Base-by-base conservation (phyloP, 2,113 vertebrate species). In the Casuarius casuarius region DNA sequence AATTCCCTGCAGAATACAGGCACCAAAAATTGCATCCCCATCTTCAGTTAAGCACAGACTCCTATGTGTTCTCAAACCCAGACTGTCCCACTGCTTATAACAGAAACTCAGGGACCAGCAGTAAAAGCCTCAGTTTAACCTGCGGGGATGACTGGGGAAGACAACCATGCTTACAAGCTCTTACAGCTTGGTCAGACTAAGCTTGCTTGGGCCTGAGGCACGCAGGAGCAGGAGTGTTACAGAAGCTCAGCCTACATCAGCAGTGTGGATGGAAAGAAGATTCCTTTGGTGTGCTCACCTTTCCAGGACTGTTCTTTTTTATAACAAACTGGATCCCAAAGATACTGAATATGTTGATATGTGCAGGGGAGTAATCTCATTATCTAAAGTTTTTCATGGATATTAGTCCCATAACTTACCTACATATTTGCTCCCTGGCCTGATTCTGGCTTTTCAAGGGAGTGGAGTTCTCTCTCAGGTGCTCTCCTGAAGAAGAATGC, bases 291-390 rank as follows among this genome's bases (percentile, higher is more conserved):
- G 44, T 3, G 46, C 49, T 22, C 12, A 29, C 2, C 1, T 33
- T 75, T 25, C 6, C 82, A 44, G 76, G 90, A 86, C 20, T n/a
- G 3, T 66, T 92, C 10, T 0, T 26, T 71, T 74, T 80, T 28
- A 11, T 71, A 59, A 80, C 14, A 62, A 48, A 9, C 6, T 38
- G 51, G 82, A 85, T 12, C 8, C 9, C 14, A 65, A 89, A 74
- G 3, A 66, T 35, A 63, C 3, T 12, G 3, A 49, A 38, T 67
- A 29, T 4, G 2, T 52, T 48, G 31, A 13, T 73, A 44, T 3
- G 1, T 81, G 5, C 9, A 73, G 3, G 7, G 9, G 1, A 1
- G 0, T 54, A 35, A 66, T 40, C 33, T 83, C 33, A 70, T 62
- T 73, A 13, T 6, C 23, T 44, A 21, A 54, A 4, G 0, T 35